Evolutionary conservation across 2,797 vertebrate genomes (phyloP).

Genomic region (Percopsis omiscomaycus): DNA sequence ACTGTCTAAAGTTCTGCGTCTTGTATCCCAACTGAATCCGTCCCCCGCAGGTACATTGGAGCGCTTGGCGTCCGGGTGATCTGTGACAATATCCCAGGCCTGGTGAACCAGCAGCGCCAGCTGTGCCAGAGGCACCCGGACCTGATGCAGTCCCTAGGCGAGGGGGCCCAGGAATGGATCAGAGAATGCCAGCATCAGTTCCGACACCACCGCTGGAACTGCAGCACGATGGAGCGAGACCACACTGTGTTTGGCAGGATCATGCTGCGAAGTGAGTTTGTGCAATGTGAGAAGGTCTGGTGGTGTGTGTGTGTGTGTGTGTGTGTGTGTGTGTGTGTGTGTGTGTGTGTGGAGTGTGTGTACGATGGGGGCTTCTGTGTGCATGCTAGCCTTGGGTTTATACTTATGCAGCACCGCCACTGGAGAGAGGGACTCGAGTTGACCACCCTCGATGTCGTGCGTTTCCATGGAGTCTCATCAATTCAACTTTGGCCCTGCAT

Average conservation of each 20-base stretch:
- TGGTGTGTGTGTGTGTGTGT: conserved; percentile 6
- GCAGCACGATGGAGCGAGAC: conserved; percentile 95
- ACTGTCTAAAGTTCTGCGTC: background rate
- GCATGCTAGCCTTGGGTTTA: background rate
- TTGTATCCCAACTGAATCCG: background rate
- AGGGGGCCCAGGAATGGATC: conserved; percentile 97
- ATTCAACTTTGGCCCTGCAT: conserved; percentile 14
- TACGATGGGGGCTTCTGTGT: conserved; percentile 9
- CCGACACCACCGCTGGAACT: conserved; percentile 97
- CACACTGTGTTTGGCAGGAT: conserved; percentile 97
- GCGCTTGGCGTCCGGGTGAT: conserved; percentile 94
- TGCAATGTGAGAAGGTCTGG: conserved; percentile 15
- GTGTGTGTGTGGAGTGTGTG: conserved; percentile 31
- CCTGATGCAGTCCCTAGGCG: conserved; percentile 95
- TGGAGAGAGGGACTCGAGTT: conserved; percentile 27
- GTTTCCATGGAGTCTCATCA: conserved; percentile 41
- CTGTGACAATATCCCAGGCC: conserved; percentile 95
- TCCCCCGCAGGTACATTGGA: conserved; percentile 89
- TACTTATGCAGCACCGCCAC: background rate
- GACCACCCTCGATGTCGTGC: conserved; percentile 65
- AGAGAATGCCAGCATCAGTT: conserved; percentile 97
- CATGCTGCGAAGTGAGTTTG: conserved; percentile 91
- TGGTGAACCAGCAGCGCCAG: conserved; percentile 96
- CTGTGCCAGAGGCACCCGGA: conserved; percentile 95
- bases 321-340: conserved; percentile 28